A percentile compares a stretch with the other conserved stretches of the same genome.
Evolutionary conservation across 1,140 invertebrate genomes (phyloP).

Genomic region (Brachionus manjavacas): DNA sequence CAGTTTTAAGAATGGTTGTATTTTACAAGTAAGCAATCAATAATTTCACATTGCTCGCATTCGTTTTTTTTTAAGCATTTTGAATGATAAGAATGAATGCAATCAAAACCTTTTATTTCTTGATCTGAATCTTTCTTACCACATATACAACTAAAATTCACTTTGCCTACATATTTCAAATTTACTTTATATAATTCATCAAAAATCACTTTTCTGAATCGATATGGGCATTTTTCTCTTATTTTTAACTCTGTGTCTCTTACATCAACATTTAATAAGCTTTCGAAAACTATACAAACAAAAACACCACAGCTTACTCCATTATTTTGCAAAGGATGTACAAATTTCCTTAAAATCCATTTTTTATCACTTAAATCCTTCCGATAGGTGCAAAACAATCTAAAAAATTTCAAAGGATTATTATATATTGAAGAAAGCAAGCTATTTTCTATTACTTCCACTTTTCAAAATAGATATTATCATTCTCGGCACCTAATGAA

Average conservation of each 20-base stretch:
- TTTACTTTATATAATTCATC: background rate
- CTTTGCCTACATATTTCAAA: background rate
- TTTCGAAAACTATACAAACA: too few relatives aligned
- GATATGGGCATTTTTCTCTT: background rate
- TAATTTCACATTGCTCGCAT: background rate
- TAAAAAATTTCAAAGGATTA: background rate
- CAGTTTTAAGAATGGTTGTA: background rate
- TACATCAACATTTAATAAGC: background rate
- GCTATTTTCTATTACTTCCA: slow-evolving; percentile 8
- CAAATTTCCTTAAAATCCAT: background rate
- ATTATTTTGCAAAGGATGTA: background rate
- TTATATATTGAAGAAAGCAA: background rate
- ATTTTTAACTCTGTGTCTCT: background rate
- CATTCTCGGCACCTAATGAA: too few relatives aligned
- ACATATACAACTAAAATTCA: background rate
- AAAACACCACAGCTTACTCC: too few relatives aligned
- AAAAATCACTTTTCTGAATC: background rate
- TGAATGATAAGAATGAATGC: background rate
- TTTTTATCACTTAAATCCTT: background rate
- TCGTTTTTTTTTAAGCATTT: background rate
- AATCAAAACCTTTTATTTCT: background rate
- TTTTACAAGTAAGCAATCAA: background rate
- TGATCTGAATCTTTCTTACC: background rate
- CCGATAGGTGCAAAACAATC: background rate
- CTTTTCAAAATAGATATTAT: too few relatives aligned